Evolutionary conservation across 2,113 vertebrate species (phyloP).

Genomic region (Heterocephalus glaber): DNA sequence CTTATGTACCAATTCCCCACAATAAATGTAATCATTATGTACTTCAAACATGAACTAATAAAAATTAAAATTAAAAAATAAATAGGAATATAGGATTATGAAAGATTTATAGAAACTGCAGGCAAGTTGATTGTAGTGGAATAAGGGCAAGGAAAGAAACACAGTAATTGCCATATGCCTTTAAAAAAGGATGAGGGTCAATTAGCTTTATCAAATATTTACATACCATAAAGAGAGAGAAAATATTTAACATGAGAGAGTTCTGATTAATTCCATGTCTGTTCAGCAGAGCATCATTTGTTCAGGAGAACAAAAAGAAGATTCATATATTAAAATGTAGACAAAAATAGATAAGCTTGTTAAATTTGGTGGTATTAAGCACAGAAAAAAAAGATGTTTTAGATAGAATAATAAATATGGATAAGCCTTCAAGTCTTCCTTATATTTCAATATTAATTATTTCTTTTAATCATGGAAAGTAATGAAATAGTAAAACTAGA

Average conservation of each 20-base stretch:
- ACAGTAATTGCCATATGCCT: not conserved
- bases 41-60: not conserved
- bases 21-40: not conserved
- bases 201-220: conserved; percentile 37
- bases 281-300: not conserved
- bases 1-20: not conserved
- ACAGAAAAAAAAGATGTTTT: conserved; percentile 11
- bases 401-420: not conserved
- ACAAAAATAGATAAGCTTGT: not conserved
- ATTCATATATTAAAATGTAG: conserved; percentile 40
- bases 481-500: not conserved
- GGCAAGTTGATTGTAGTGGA: not conserved
- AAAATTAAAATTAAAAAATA: not conserved
- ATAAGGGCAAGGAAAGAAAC: not conserved
- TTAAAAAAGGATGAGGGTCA: not conserved
- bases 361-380: not conserved
- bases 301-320: not conserved
- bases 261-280: not conserved
- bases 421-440: not conserved
- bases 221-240: not conserved
- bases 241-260: not conserved
- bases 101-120: not conserved
- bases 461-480: not conserved
- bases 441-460: conserved; percentile 44
- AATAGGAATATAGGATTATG: not conserved